phyloP scores from a whole-genome alignment of 2,888 invertebrate genomes.

The Plebejus argus region DNA sequence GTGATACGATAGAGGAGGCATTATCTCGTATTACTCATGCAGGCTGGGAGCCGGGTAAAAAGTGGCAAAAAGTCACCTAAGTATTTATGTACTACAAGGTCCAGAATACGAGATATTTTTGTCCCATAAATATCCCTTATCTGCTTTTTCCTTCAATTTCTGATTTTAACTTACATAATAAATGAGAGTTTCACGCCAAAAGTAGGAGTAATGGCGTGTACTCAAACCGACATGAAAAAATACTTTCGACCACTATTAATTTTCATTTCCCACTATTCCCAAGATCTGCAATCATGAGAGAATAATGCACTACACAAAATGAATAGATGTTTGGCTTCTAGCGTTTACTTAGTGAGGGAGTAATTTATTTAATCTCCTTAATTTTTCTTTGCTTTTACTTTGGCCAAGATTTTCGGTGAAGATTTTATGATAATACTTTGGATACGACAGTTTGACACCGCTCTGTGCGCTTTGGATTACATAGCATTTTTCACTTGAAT shows the following conservation, averaged over 20 bases:
- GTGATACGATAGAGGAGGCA: not conserved
- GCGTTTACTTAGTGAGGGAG: conserved; percentile 41
- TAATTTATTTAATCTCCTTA: not conserved
- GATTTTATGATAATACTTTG: not conserved
- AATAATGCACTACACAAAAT: conserved; percentile 45
- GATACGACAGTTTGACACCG: no score
- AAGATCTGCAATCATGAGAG: conserved; percentile 70
- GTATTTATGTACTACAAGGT: not conserved
- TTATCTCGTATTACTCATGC: not conserved
- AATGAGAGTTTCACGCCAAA: conserved; percentile 74
- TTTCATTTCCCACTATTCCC: conserved; percentile 75
- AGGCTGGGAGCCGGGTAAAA: not conserved
- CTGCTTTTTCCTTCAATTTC: conserved; percentile 44
- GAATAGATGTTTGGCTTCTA: conserved; percentile 40
- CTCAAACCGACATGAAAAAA: conserved; percentile 80
- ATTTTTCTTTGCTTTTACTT: not conserved
- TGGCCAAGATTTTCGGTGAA: not conserved
- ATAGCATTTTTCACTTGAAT: no score
- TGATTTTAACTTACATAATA: conserved; percentile 71
- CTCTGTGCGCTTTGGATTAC: no score
- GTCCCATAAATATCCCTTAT: conserved; percentile 2
- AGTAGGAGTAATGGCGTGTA: conserved; percentile 77
- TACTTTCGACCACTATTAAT: conserved; percentile 76
- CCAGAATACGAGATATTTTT: conserved; percentile 18
- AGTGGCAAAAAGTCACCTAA: not conserved